Conservation (phyloP, 2,888 invertebrate genomes). For the Ennomos quercinarius region DNA sequence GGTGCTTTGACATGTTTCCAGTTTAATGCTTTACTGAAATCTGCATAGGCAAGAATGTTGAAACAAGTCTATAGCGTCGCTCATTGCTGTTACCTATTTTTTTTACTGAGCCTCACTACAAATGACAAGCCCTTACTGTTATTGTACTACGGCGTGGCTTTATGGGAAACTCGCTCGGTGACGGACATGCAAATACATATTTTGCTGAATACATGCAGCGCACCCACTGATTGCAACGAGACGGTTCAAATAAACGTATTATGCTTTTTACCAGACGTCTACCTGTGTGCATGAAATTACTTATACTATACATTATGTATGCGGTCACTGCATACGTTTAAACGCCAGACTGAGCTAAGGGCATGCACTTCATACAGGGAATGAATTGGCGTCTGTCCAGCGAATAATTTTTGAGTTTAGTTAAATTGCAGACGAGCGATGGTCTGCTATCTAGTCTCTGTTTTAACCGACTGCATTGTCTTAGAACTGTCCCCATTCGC, state of each 20-base stretch:
- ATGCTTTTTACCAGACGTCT: conserved; percentile 42
- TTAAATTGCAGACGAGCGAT: conserved; percentile 18
- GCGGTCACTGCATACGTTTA: conserved; percentile 38
- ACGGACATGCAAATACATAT: conserved; percentile 32
- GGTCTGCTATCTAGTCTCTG: conserved; percentile 17
- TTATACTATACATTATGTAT: conserved; percentile 37
- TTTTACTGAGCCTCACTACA: no score
- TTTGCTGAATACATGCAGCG: conserved; percentile 35
- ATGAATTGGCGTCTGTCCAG: conserved; percentile 31
- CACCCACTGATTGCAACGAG: conserved; percentile 49
- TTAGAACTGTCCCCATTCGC: neutral
- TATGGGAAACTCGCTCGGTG: conserved; percentile 45
- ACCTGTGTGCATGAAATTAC: conserved; percentile 39
- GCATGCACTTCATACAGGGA: conserved; percentile 21
- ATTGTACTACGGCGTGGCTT: conserved; percentile 32
- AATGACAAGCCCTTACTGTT: neutral
- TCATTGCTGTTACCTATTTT: no score
- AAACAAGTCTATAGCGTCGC: no score
- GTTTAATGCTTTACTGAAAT: no score
- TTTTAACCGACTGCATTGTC: neutral
- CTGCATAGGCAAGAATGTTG: no score
- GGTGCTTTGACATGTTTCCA: no score
- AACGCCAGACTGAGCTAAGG: conserved; percentile 32
- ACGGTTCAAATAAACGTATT: conserved; percentile 37
- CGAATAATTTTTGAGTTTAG: conserved; percentile 27